phyloP scores from a whole-genome alignment of 1,140 invertebrate species.

The Pemphigus obesinymphae region DNA sequence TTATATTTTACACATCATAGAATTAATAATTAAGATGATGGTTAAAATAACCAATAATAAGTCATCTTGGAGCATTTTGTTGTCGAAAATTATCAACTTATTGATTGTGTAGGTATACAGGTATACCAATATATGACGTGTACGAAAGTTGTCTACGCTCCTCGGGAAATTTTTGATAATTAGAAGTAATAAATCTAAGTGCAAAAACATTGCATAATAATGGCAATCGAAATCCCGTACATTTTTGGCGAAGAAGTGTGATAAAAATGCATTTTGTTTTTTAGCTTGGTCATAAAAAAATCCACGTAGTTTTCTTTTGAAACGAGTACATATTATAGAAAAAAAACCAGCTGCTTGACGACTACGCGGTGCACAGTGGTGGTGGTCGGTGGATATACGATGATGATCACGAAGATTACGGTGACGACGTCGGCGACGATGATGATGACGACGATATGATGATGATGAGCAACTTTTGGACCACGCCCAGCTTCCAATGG shows the following conservation, averaged over 20 bases:
- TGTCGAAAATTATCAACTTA: no score
- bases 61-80: no score
- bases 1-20: no score
- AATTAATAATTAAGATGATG: no score
- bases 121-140: neutral
- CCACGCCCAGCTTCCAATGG: slow-evolving; percentile 40
- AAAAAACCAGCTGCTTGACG: neutral
- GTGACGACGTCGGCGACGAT: neutral
- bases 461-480: slow-evolving; percentile 39
- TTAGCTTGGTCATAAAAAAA: neutral
- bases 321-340: neutral
- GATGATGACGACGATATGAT: neutral
- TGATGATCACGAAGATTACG: neutral
- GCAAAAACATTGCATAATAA: neutral
- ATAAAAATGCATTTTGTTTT: neutral
- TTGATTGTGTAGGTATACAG: no score
- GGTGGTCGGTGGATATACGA: neutral
- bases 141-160: neutral
- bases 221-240: neutral
- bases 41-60: no score
- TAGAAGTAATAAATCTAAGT: no score
- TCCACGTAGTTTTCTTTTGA: neutral
- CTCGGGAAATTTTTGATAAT: neutral
- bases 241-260: neutral
- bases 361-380: neutral